Evolutionary conservation across 2,797 vertebrate genomes (phyloP), one percentile per base, ranked within the genome.

Genomic region (Enteromius anoplus): DNA sequence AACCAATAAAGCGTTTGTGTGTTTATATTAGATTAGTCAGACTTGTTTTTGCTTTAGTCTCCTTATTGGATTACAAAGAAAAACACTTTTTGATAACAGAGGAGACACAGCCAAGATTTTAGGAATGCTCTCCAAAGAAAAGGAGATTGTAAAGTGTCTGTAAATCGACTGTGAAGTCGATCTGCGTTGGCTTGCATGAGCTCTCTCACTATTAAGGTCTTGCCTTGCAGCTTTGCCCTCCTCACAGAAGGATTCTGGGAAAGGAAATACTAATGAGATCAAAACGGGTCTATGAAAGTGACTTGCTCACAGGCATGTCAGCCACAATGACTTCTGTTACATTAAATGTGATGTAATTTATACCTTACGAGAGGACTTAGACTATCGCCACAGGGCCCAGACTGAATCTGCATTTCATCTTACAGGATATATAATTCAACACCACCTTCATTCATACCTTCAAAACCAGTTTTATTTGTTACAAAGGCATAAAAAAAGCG

Each of bases 341-440:
- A 81, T 85, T 68, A 86, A 84, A 78, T 45, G 68, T 76, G 29
- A 79, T 75, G 55, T 85, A 78, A 88, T 83, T 89, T 80, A 85
- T 81, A 73, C 82, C 66, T 71, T 75, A 75, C 68, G 68, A 78
- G 82, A 62, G 64, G 68, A 80, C 60, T 60, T 75, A 4, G 69
- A 83, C 70, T 85, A 87, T 89, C 86, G 75, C 88, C 86, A 79
- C 78, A 62, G 81, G 88, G 86, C 79, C 68, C 71, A 81, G 75
- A 72, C 87, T 80, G 37, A 26, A 37, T 51, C 55, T 34, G 42
- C 55, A 60, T 66, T 85, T 82, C 80, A 89, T 87, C 15, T 14
- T 15, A 79, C 84, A 66, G 81, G 42, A 77, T 37, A 40, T 66
- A 76, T 86, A 90, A 90, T 73, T 81, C 51, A 68, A 75, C 66